phyloP scores from a whole-genome alignment of 64 coral and sea anemone genomes.

The Acropora tenuis region DNA sequence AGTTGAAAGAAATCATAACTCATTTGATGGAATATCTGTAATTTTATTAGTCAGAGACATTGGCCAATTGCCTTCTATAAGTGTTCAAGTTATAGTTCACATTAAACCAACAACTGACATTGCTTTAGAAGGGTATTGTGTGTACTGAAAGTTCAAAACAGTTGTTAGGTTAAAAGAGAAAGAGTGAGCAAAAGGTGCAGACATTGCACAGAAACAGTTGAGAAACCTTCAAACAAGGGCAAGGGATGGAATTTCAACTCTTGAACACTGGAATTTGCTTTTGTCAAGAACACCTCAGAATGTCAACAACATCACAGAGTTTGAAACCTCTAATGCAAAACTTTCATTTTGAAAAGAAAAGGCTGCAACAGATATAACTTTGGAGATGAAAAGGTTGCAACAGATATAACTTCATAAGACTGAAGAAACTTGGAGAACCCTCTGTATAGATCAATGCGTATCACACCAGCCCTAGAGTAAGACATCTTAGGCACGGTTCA shows the following conservation, averaged over 20 bases:
- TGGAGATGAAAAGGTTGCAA: slow-evolving; percentile 16
- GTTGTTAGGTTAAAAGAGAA: not conserved
- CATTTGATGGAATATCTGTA: slow-evolving; percentile 66
- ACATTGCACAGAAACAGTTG: not conserved
- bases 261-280: slow-evolving; percentile 5
- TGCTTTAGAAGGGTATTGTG: slow-evolving; percentile 50
- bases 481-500: not conserved
- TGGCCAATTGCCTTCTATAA: slow-evolving; percentile 46
- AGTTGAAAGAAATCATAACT: no score
- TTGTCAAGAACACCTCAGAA: slow-evolving; percentile 5
- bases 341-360: slow-evolving; percentile 4
- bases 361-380: not conserved
- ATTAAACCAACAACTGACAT: slow-evolving; percentile 44
- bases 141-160: not conserved
- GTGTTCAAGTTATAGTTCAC: slow-evolving; percentile 47
- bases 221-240: not conserved
- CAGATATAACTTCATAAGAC: slow-evolving; percentile 12
- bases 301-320: not conserved
- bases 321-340: not conserved
- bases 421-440: slow-evolving; percentile 17
- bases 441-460: slow-evolving; percentile 47
- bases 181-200: not conserved
- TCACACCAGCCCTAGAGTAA: slow-evolving; percentile 9
- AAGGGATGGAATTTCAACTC: slow-evolving; percentile 16
- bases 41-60: slow-evolving; percentile 58